These are phyloP conservation scores for Datnioides undecimradiatus DNA, from an alignment of 2,113 vertebrate species.

Conservation along the genomic window DNA sequence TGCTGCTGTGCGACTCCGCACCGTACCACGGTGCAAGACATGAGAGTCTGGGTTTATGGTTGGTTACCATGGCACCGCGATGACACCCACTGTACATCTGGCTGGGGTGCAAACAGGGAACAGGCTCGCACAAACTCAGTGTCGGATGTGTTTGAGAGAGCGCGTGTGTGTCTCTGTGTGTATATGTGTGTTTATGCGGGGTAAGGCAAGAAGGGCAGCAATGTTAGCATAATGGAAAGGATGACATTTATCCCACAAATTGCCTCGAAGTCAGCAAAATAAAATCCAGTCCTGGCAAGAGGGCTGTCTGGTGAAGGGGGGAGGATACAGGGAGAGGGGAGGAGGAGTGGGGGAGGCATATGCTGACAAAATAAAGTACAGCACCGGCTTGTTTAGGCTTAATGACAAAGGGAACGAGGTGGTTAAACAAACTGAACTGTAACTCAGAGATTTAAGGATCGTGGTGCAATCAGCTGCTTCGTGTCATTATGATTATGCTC, in stretches of 20 bases:
- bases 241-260: constrained; percentile 67
- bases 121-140: constrained; percentile 23
- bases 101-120: constrained; percentile 49
- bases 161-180: neutral
- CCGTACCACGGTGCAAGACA: constrained; percentile 6
- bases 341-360: neutral
- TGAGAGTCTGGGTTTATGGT: constrained; percentile 20
- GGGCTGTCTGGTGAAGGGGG: constrained; percentile 17
- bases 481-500: neutral
- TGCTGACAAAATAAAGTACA: neutral
- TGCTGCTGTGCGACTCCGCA: constrained; percentile 20
- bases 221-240: constrained; percentile 60
- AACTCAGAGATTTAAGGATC: neutral
- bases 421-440: neutral
- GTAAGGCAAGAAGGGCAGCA: constrained; percentile 31
- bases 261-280: constrained; percentile 62
- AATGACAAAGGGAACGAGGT: constrained; percentile 6
- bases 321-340: constrained; percentile 9
- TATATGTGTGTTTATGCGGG: neutral
- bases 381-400: neutral
- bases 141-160: neutral
- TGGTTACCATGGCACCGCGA: constrained; percentile 51
- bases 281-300: constrained; percentile 35
- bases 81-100: constrained; percentile 60
- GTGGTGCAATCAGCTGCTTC: neutral